These are phyloP conservation scores for Zele albiditarsus DNA, from an alignment of 2,888 invertebrate species.

Conservation along the genomic window DNA sequence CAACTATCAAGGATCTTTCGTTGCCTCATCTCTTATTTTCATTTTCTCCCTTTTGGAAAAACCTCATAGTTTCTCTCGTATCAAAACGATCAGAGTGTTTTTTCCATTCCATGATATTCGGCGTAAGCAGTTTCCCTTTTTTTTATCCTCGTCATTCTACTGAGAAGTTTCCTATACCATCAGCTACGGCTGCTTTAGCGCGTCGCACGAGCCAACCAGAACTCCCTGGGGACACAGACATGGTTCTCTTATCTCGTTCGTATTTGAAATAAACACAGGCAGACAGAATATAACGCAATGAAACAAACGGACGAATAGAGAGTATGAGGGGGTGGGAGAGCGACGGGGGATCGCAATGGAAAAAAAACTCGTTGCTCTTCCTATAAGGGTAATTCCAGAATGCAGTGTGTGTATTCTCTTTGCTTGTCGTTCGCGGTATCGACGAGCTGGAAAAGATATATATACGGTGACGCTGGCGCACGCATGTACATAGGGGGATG, in stretches of 20 bases:
- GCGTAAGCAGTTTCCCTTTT: constrained; percentile 36
- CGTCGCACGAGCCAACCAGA: background rate
- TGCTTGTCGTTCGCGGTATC: constrained; percentile 45
- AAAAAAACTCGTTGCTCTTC: constrained; percentile 45
- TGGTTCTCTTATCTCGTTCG: constrained; percentile 36
- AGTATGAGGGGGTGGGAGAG: constrained; percentile 16
- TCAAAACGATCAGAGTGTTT: constrained; percentile 33
- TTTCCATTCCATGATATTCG: constrained; percentile 17
- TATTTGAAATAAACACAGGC: constrained; percentile 36
- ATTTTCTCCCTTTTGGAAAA: constrained; percentile 6
- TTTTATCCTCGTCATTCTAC: constrained; percentile 19
- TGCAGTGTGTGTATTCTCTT: constrained; percentile 48
- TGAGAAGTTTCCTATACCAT: constrained; percentile 5
- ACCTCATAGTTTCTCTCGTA: constrained; percentile 1
- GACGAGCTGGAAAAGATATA: constrained; percentile 27
- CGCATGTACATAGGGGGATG: constrained; percentile 7
- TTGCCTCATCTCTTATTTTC: constrained; percentile 24
- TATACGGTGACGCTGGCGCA: constrained; percentile 34
- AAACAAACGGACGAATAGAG: constrained; percentile 4
- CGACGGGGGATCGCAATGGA: constrained; percentile 50
- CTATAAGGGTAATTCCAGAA: constrained; percentile 59
- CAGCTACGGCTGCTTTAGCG: constrained; percentile 1
- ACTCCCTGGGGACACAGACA: constrained; percentile 38
- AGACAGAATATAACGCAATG: constrained; percentile 9
- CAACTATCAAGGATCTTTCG: constrained; percentile 24